These are phyloP conservation scores for Athalia circularis DNA, from an alignment of 2,888 invertebrate genomes.

Conservation along the genomic window DNA sequence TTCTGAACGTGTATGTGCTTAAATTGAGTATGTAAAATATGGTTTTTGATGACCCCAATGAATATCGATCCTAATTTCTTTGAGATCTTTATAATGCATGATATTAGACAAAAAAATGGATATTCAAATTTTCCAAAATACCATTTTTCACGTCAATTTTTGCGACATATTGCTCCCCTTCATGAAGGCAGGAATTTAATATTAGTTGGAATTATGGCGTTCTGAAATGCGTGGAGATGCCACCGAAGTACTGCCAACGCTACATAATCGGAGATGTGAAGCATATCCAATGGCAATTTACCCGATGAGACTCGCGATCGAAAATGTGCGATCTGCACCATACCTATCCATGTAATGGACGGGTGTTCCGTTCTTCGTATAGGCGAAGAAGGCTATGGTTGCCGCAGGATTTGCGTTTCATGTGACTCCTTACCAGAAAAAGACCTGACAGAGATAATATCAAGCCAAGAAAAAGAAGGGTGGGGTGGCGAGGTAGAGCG, in stretches of 20 bases:
- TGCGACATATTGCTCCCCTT: too few species aligned
- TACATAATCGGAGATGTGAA: conserved; percentile 17
- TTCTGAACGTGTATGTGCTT: too few species aligned
- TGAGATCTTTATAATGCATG: too few species aligned
- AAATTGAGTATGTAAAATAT: too few species aligned
- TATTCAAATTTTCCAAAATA: too few species aligned
- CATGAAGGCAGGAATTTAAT: too few species aligned
- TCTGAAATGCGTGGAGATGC: not conserved
- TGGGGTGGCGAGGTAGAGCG: not conserved
- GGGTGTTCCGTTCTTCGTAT: not conserved
- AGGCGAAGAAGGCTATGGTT: conserved; percentile 12
- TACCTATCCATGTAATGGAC: not conserved
- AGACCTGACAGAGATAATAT: not conserved
- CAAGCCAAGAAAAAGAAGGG: conserved; percentile 5
- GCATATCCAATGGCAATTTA: conserved; percentile 5
- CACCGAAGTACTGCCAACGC: not conserved
- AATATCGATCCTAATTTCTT: too few species aligned
- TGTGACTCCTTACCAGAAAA: not conserved
- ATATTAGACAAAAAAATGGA: too few species aligned
- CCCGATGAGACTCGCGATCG: not conserved
- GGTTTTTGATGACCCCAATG: too few species aligned
- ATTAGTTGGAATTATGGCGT: too few species aligned
- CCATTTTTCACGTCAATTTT: too few species aligned
- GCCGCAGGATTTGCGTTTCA: not conserved
- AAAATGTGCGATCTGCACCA: conserved; percentile 5